phyloP scores from a whole-genome alignment of 2,113 vertebrate genomes.

The Nettapus auritus region DNA sequence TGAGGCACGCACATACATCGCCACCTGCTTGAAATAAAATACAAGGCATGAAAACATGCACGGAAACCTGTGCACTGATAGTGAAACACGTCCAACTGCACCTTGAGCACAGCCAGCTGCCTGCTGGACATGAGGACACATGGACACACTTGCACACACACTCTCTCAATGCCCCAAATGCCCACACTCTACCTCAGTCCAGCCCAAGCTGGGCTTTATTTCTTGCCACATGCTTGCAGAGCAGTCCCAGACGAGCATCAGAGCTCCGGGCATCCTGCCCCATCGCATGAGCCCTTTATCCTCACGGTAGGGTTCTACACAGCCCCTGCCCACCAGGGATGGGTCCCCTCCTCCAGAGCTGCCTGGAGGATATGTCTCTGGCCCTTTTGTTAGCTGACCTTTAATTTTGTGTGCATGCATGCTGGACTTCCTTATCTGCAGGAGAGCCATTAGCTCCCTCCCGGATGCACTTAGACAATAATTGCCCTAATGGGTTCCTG shows the following conservation, averaged over 20 bases:
- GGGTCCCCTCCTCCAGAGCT: not conserved
- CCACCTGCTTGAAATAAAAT: not conserved
- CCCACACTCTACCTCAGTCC: not conserved
- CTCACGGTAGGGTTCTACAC: not conserved
- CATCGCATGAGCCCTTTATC: not conserved
- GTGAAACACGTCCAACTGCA: not conserved
- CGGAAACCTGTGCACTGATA: accelerated
- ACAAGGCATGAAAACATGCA: not conserved
- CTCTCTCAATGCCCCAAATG: not conserved
- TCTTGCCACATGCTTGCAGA: not conserved
- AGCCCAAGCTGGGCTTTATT: not conserved
- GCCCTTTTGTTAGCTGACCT: not conserved
- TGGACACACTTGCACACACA: not conserved
- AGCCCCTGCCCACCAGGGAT: not conserved
- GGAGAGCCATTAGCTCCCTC: not conserved
- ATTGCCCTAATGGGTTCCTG: not conserved
- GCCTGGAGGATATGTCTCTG: not conserved
- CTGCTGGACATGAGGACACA: too few relatives aligned
- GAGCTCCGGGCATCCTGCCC: not conserved
- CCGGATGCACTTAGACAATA: not conserved
- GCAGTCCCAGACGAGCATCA: not conserved
- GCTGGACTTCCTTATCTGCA: not conserved
- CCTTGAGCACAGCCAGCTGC: not conserved
- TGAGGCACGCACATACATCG: not conserved
- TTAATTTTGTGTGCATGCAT: not conserved